Evolutionary conservation across 2,113 vertebrate genomes (phyloP).

Genomic region (Entosphenus tridentatus): DNA sequence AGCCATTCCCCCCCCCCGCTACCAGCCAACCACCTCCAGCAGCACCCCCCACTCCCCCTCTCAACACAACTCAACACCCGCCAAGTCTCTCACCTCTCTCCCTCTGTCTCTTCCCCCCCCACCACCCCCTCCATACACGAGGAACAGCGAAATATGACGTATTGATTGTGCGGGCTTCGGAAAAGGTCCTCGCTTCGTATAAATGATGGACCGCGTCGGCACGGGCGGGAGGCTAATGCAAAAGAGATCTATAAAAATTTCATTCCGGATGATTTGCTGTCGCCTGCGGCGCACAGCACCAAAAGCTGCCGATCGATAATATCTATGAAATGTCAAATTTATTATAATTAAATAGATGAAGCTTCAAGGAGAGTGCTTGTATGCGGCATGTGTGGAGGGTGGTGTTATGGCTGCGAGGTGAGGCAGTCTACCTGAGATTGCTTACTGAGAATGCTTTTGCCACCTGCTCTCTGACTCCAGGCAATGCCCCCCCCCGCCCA

Average conservation of each 20-base stretch:
- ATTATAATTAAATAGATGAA: slow-evolving; percentile 73
- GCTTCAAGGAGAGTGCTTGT: neutral
- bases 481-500: too few species aligned
- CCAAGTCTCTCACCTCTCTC: neutral
- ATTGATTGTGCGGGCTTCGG: slow-evolving; percentile 99
- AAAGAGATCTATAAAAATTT: slow-evolving; percentile 99
- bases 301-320: slow-evolving; percentile 99
- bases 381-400: too few species aligned
- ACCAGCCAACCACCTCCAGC: slow-evolving; percentile 35
- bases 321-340: slow-evolving; percentile 99
- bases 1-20: too few species aligned
- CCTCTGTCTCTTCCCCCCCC: too few species aligned
- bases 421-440: too few species aligned
- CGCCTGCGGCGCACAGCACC: slow-evolving; percentile 99
- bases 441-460: too few species aligned
- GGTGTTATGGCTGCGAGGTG: too few species aligned
- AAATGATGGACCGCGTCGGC: slow-evolving; percentile 99
- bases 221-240: slow-evolving; percentile 99
- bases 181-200: slow-evolving; percentile 99
- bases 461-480: too few species aligned
- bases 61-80: slow-evolving; percentile 66
- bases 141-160: slow-evolving; percentile 99
- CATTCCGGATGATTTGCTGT: slow-evolving; percentile 99
- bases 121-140: slow-evolving; percentile 71
- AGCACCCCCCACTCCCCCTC: slow-evolving; percentile 81